Evolutionary conservation across 2,888 invertebrate species (phyloP).

Genomic region (Barypeithes pellucidus): DNA sequence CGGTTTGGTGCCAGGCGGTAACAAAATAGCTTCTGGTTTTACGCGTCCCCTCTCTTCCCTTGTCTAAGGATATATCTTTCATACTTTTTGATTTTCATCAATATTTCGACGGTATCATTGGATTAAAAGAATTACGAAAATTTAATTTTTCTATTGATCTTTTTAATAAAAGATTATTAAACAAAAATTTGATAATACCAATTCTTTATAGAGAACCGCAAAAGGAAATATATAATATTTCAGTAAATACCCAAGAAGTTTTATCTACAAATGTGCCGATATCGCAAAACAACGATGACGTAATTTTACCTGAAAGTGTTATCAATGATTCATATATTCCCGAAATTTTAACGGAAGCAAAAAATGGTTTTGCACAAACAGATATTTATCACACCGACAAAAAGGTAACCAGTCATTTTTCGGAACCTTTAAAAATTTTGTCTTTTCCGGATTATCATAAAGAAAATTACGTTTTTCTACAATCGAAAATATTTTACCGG

Average conservation of each 20-base stretch:
- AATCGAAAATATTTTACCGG: neutral
- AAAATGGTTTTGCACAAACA: neutral
- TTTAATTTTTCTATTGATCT: slow-evolving; percentile 3
- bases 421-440: neutral
- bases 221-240: neutral
- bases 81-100: too few relatives aligned
- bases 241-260: neutral
- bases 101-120: too few relatives aligned
- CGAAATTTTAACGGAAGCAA: neutral
- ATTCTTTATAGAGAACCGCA: neutral
- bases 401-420: neutral
- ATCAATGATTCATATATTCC: neutral
- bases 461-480: neutral
- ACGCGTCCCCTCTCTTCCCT: too few relatives aligned
- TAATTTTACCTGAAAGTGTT: neutral
- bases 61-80: too few relatives aligned
- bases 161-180: neutral
- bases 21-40: too few relatives aligned
- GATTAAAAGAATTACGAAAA: neutral
- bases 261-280: neutral
- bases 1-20: too few relatives aligned
- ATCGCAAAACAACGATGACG: neutral
- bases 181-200: neutral
- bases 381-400: neutral
- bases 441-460: neutral